Evolutionary conservation across 35 echinoderm and acorn worm species (phyloP).

Genomic region (Ptychodera flava): DNA sequence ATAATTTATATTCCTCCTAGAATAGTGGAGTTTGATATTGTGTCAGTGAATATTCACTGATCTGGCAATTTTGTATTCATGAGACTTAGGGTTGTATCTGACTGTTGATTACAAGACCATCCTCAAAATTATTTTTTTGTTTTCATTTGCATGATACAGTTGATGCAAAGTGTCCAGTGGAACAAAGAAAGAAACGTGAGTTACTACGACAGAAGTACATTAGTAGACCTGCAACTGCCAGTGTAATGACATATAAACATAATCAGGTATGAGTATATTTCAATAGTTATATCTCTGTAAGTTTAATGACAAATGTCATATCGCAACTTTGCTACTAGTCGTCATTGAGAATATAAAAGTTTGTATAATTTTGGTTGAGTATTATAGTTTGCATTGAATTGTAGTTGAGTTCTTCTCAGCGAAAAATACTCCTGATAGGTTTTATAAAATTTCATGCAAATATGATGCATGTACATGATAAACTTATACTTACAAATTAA

Average conservation of each 20-base stretch:
- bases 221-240: conserved; percentile 59
- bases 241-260: conserved; percentile 47
- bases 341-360: neutral
- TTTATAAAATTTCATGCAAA: too few relatives aligned
- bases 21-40: too few relatives aligned
- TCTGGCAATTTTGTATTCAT: too few relatives aligned
- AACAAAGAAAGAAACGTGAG: conserved; percentile 38
- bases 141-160: conserved; percentile 63
- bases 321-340: neutral
- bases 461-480: too few relatives aligned
- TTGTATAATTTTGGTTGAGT: neutral
- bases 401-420: too few relatives aligned
- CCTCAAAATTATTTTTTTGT: neutral
- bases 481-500: too few relatives aligned
- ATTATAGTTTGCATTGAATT: neutral
- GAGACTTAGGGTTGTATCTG: too few relatives aligned
- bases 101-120: too few relatives aligned
- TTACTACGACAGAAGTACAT: conserved; percentile 72
- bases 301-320: conserved; percentile 2
- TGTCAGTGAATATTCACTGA: too few relatives aligned
- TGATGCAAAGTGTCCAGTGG: conserved; percentile 56
- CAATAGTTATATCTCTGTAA: neutral
- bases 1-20: too few relatives aligned
- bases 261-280: conserved; percentile 35
- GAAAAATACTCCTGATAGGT: too few relatives aligned